phyloP scores from a whole-genome alignment of 1,140 invertebrate genomes.

The Drosophila trapezifrons region DNA sequence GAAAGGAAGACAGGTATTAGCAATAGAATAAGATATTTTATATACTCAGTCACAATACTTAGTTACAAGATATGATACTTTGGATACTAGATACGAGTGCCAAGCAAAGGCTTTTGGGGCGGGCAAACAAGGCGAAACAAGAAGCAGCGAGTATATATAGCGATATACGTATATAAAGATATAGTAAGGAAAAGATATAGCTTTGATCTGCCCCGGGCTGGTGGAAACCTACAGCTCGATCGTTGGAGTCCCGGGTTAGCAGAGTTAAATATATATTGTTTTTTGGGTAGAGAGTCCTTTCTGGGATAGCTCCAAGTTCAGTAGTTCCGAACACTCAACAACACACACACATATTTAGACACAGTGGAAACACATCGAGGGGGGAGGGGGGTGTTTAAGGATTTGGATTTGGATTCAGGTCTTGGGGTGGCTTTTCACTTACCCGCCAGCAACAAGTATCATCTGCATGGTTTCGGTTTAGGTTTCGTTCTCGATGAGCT shows the following conservation, averaged over 20 bases:
- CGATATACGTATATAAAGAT: not conserved
- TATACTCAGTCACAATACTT: constrained; percentile 7
- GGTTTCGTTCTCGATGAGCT: constrained; percentile 34
- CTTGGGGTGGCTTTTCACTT: constrained; percentile 58
- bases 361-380: constrained; percentile 28
- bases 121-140: constrained; percentile 37
- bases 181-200: not conserved
- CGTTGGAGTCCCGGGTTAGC: constrained; percentile 10
- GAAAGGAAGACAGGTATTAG: not conserved
- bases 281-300: not conserved
- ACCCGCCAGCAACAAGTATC: constrained; percentile 84
- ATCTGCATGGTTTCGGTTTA: constrained; percentile 77
- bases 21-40: not conserved
- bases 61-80: constrained; percentile 5
- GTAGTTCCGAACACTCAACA: constrained; percentile 14
- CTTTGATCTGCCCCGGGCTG: not conserved
- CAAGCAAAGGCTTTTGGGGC: constrained; percentile 51
- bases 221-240: constrained; percentile 6
- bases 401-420: constrained; percentile 5
- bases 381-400: too few relatives aligned
- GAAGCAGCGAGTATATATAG: constrained; percentile 21
- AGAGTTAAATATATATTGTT: not conserved
- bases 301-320: not conserved
- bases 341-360: constrained; percentile 34
- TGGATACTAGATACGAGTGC: constrained; percentile 32